Percentiles rank a stretch among this genome's conserved stretches.
These are phyloP conservation scores for Sebastes glaucus DNA, from an alignment of 2,797 vertebrate species.

Conservation along the genomic window DNA sequence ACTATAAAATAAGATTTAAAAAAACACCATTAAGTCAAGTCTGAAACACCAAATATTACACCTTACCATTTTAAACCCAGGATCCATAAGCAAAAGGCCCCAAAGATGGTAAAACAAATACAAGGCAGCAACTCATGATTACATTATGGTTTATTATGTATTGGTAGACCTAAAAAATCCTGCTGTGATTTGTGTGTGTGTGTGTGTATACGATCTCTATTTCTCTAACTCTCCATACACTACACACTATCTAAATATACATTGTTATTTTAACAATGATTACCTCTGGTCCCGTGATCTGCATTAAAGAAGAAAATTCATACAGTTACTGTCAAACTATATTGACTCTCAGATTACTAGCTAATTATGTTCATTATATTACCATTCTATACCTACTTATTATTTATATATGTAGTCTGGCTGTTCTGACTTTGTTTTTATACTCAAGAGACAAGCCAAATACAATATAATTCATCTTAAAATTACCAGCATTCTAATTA, in stretches of 20 bases:
- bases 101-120: too few species aligned
- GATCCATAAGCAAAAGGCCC: background rate
- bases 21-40: background rate
- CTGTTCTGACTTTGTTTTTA: background rate
- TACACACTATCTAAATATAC: background rate
- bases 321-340: constrained; percentile 1
- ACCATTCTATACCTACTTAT: background rate
- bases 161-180: background rate
- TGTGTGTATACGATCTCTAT: background rate
- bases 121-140: background rate
- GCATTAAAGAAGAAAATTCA: constrained; percentile 49
- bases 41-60: too few species aligned
- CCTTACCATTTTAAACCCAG: background rate
- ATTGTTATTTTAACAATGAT: constrained; percentile 4
- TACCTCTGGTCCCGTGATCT: constrained; percentile 77
- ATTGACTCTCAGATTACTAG: background rate
- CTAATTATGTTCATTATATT: background rate
- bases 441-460: background rate
- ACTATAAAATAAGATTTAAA: background rate
- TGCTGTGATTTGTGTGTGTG: background rate
- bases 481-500: background rate
- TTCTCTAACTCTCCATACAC: background rate
- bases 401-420: background rate
- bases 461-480: background rate
- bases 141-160: background rate